phyloP scores from a whole-genome alignment of 1,140 invertebrate genomes.

The Chionoecetes opilio region DNA sequence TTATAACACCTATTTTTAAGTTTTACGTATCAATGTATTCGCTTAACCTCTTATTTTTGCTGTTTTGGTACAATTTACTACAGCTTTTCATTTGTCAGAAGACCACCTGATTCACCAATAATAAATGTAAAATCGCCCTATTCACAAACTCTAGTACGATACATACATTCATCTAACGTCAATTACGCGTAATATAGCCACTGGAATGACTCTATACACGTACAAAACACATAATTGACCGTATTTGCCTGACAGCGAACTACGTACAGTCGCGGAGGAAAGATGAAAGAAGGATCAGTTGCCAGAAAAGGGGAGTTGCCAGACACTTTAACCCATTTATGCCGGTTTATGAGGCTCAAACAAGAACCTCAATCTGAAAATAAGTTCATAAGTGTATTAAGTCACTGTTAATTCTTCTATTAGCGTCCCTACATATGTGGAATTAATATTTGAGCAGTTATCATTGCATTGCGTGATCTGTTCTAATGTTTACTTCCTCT shows the following conservation, averaged over 20 bases:
- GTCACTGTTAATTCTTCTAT: no score
- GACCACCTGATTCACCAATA: slow-evolving; percentile 78
- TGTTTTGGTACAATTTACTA: neutral
- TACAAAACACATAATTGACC: neutral
- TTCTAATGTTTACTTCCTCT: no score
- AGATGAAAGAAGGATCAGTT: neutral
- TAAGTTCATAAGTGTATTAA: neutral
- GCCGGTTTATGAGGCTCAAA: neutral
- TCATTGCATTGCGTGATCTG: no score
- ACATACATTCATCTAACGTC: neutral
- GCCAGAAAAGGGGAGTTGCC: neutral
- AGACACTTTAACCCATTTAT: neutral
- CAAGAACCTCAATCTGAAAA: neutral
- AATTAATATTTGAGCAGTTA: no score
- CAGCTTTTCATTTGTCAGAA: slow-evolving; percentile 1
- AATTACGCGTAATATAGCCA: neutral
- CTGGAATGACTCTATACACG: neutral
- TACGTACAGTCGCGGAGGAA: slow-evolving; percentile 9
- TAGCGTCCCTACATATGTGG: no score
- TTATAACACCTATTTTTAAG: neutral
- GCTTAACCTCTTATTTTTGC: neutral
- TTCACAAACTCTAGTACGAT: neutral
- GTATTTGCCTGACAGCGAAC: neutral
- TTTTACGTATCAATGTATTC: neutral
- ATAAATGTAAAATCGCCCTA: slow-evolving; percentile 57